Evolutionary conservation across 2,888 invertebrate genomes (phyloP), one percentile per base, ranked within the genome.

Genomic region (Lasioglossum leucozonium): DNA sequence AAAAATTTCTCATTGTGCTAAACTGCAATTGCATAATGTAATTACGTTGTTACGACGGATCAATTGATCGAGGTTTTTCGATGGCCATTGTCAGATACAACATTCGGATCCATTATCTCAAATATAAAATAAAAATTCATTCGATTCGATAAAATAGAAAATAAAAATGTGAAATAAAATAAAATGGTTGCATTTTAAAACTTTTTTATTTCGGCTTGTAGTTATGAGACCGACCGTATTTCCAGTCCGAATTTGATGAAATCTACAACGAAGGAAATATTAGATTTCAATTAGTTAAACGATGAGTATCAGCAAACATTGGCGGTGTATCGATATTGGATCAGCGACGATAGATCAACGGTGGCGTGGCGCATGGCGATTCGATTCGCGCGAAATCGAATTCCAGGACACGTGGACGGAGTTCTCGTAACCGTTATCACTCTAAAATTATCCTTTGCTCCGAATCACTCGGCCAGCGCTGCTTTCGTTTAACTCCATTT

Each of bases 401-500:
- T 69, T 69, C n/a, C n/a, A 40, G n/a, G n/a, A 69, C 40, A 11
- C 37, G 16, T 22, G 18, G 75, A 67, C 30, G 16, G 22, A 18
- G 37, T 81, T 83, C 76, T 34, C n/a, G 76, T 16, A 40, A 82
- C n/a, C 42, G 42, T 22, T 84, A 73, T 77, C 84, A 74, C 42
- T 55, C 71, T 76, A 72, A 74, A 86, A 86, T 84, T 72, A 81
- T 51, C 42, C 47, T 22, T 55, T 3, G 55, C 67, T 13, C 13
- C 22, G 51, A 73, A 51, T 69, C 22, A 26, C 6, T 26, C 72
- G 22, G 58, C 16, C 34, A 18, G 18, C 2, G 44, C 8, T 26
- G 26, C 69, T 55, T 62, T 67, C 73, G 82, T 84, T 80, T 79
- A 81, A 83, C 76, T 82, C 80, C 84, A 77, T 86, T 87, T 87